phyloP scores from a whole-genome alignment of 2,888 invertebrate species.

The Tenodera sinensis region DNA sequence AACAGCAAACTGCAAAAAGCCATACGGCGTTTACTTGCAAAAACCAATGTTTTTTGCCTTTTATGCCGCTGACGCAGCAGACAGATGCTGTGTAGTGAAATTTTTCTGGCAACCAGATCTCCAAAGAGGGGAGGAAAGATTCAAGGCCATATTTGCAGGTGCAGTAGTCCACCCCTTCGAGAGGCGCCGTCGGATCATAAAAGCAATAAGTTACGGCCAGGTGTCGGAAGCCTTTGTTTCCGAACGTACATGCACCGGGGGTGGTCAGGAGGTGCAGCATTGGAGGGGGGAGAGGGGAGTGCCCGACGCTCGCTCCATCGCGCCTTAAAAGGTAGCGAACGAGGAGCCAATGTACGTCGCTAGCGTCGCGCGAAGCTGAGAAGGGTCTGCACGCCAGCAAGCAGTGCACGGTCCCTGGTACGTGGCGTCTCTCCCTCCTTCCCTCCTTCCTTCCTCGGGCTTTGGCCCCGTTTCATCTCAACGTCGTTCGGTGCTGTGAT shows the following conservation, averaged over 20 bases:
- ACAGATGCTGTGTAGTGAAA: not conserved
- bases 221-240: not conserved
- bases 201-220: not conserved
- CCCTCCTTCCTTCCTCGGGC: not conserved
- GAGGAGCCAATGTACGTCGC: not conserved
- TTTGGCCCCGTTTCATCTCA: not conserved
- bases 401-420: not conserved
- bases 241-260: not conserved
- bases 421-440: not conserved
- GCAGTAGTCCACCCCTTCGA: not conserved
- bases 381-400: constrained; percentile 10
- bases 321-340: constrained; percentile 14
- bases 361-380: not conserved
- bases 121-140: not conserved
- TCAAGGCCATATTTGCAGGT: not conserved
- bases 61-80: too few species aligned
- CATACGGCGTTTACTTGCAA: too few species aligned
- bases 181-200: not conserved
- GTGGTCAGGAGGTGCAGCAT: not conserved
- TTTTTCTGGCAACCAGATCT: not conserved
- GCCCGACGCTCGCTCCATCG: not conserved
- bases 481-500: not conserved
- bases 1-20: too few species aligned
- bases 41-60: too few species aligned
- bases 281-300: not conserved